These are phyloP conservation scores for Linnaemya vulpina DNA, from an alignment of 2,888 invertebrate genomes.

Conservation along the genomic window DNA sequence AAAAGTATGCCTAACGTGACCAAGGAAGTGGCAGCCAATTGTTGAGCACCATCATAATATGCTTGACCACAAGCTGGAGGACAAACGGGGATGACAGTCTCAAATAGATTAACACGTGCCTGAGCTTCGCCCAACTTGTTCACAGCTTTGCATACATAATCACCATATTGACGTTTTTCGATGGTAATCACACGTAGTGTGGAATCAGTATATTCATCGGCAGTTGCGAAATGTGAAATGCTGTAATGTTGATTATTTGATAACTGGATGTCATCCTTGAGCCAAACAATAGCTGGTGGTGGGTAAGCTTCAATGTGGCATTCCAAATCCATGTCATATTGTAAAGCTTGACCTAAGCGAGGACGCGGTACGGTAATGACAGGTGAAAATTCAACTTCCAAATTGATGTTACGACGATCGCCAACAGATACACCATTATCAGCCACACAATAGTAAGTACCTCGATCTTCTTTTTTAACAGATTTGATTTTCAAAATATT, in stretches of 20 bases:
- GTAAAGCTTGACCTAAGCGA: conserved; percentile 92
- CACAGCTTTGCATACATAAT: conserved; percentile 93
- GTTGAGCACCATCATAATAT: conserved; percentile 80
- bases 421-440: conserved; percentile 95
- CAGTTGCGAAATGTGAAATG: conserved; percentile 95
- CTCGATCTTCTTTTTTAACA: conserved; percentile 94
- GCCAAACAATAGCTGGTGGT: conserved; percentile 95
- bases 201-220: conserved; percentile 95
- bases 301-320: conserved; percentile 98
- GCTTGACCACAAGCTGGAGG: conserved; percentile 91
- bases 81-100: conserved; percentile 95
- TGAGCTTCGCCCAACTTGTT: conserved; percentile 94
- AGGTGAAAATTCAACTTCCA: conserved; percentile 95
- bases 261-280: conserved; percentile 91
- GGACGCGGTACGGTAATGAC: conserved; percentile 93
- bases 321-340: conserved; percentile 96
- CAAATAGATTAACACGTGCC: conserved; percentile 91
- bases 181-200: conserved; percentile 94
- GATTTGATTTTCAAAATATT: conserved; percentile 90
- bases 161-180: conserved; percentile 94
- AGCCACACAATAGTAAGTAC: conserved; percentile 96
- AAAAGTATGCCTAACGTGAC: conserved; percentile 84
- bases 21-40: conserved; percentile 82
- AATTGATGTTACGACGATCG: conserved; percentile 92
- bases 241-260: conserved; percentile 96